phyloP scores from a whole-genome alignment of 2,113 vertebrate genomes.

The Etheostoma cragini region DNA sequence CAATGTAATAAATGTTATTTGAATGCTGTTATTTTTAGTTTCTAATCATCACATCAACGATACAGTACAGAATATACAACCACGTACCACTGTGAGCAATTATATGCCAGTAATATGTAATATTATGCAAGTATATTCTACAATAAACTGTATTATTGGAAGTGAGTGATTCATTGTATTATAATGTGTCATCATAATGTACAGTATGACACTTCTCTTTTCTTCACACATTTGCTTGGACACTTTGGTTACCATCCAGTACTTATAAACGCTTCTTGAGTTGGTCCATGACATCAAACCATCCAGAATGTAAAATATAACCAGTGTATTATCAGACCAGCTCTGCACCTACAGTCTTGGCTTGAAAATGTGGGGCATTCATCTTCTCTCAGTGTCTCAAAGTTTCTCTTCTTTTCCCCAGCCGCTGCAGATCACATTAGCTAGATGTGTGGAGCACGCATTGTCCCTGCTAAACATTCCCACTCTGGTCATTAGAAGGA shows the following conservation, averaged over 20 bases:
- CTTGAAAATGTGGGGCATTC: not conserved
- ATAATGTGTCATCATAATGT: not conserved
- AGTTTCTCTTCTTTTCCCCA: constrained; percentile 33
- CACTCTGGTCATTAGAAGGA: constrained; percentile 81
- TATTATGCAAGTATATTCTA: not conserved
- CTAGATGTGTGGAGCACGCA: constrained; percentile 48
- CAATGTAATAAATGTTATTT: not conserved
- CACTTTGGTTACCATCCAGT: not conserved
- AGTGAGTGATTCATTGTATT: not conserved
- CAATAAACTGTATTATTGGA: not conserved
- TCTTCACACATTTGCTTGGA: not conserved
- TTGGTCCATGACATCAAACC: constrained; percentile 8
- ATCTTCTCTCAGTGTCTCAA: constrained; percentile 10
- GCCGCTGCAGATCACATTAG: constrained; percentile 24
- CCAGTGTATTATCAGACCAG: not conserved
- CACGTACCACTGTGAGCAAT: not conserved
- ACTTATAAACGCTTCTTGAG: not conserved
- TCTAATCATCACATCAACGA: not conserved
- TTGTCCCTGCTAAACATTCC: constrained; percentile 52
- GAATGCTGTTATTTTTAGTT: not conserved
- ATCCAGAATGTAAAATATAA: not conserved
- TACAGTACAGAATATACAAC: not conserved
- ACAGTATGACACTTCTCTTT: not conserved
- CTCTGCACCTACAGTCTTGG: constrained; percentile 9
- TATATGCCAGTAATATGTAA: not conserved